A percentile compares a stretch with the other conserved stretches of the same genome.
These are phyloP conservation scores for Melanostoma scalare DNA, from an alignment of 2,888 invertebrate genomes.

Conservation along the genomic window DNA sequence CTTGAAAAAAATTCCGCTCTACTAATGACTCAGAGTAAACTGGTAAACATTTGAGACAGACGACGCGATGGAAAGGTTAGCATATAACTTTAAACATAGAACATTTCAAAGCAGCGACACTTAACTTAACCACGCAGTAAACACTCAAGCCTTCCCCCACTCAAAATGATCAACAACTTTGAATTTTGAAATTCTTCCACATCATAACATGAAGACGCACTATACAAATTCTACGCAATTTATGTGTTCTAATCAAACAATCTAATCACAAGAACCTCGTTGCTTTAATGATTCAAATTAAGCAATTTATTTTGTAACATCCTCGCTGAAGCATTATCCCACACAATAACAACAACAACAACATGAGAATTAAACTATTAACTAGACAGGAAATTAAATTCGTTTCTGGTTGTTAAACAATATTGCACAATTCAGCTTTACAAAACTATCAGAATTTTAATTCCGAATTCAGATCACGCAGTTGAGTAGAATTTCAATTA, in stretches of 20 bases:
- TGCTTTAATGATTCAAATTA: conserved; percentile 49
- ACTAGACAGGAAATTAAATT: conserved; percentile 70
- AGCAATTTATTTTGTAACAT: conserved; percentile 50
- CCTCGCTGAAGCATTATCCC: not conserved
- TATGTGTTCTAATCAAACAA: conserved; percentile 9
- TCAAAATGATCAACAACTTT: not conserved
- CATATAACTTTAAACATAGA: too few species aligned
- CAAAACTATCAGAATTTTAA: not conserved
- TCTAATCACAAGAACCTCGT: conserved; percentile 34
- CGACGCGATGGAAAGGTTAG: too few species aligned
- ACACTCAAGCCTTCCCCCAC: too few species aligned
- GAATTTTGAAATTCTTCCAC: conserved; percentile 4
- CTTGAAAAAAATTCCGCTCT: too few species aligned
- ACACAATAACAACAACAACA: conserved; percentile 28
- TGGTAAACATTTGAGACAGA: too few species aligned
- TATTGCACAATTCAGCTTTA: conserved; percentile 37
- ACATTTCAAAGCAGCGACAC: too few species aligned
- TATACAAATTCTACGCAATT: not conserved
- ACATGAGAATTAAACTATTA: conserved; percentile 60
- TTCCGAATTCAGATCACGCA: conserved; percentile 60
- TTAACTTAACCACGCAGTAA: too few species aligned
- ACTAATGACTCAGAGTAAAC: too few species aligned
- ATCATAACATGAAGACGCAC: not conserved
- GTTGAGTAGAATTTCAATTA: conserved; percentile 3
- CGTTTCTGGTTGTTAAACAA: conserved; percentile 64